Evolutionary conservation across 92 coral and sea anemone species (phyloP).

Genomic region (Actinostola sp.): DNA sequence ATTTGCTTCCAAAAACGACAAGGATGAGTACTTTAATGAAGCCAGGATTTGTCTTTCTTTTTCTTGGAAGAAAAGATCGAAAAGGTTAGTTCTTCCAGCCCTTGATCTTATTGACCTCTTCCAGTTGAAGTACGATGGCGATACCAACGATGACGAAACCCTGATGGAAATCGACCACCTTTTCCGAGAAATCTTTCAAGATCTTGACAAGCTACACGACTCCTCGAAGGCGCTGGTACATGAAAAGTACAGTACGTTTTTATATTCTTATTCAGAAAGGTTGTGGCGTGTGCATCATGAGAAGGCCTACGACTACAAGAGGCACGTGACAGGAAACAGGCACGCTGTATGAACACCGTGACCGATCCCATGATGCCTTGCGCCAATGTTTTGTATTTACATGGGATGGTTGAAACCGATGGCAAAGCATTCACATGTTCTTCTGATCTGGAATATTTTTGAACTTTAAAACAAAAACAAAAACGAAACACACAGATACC

Average conservation of each 20-base stretch:
- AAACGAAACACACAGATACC: too few relatives aligned
- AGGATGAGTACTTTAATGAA: constrained; percentile 5
- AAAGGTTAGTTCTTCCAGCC: background rate
- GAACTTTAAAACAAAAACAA: too few relatives aligned
- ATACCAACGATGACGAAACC: background rate
- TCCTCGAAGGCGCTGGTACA: constrained; percentile 6
- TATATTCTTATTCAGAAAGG: background rate
- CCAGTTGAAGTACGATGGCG: constrained; percentile 3
- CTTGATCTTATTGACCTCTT: background rate
- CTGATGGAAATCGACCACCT: background rate
- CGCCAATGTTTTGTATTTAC: too few relatives aligned
- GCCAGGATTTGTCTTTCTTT: background rate
- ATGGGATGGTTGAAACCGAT: too few relatives aligned
- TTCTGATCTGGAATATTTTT: too few relatives aligned
- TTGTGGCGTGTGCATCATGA: too few relatives aligned
- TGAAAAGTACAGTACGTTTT: background rate
- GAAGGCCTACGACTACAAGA: too few relatives aligned
- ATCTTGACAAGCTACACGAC: background rate
- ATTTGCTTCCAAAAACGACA: constrained; percentile 9
- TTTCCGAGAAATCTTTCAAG: background rate
- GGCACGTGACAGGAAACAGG: too few relatives aligned
- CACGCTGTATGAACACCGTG: too few relatives aligned
- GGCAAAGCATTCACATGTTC: too few relatives aligned
- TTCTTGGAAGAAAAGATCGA: background rate
- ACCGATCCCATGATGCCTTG: too few relatives aligned